These are phyloP conservation scores for Pagrus major DNA, from an alignment of 2,113 vertebrate species.

Conservation along the genomic window DNA sequence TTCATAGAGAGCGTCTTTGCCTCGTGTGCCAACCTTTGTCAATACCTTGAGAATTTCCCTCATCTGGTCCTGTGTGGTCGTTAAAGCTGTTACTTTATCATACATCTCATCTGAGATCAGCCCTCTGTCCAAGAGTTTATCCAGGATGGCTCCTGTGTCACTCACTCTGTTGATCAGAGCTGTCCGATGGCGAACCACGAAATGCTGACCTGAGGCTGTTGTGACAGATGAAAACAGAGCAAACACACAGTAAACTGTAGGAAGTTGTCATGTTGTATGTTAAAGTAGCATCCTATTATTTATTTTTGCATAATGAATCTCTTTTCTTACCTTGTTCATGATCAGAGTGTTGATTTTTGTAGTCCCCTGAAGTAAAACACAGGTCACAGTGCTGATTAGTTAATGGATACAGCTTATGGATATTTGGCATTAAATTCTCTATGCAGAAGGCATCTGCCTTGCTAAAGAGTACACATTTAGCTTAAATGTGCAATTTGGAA, in stretches of 20 bases:
- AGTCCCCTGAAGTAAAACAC: not conserved
- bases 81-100: not conserved
- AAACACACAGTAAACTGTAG: not conserved
- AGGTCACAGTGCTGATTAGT: not conserved
- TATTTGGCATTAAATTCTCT: too few relatives aligned
- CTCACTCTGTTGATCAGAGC: constrained; percentile 27
- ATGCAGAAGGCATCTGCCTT: too few relatives aligned
- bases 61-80: constrained; percentile 5
- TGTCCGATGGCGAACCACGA: not conserved
- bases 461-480: too few relatives aligned
- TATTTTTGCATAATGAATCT: too few relatives aligned
- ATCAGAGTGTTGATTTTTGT: not conserved
- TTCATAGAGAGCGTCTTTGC: constrained; percentile 1
- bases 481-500: too few relatives aligned
- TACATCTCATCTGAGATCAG: not conserved
- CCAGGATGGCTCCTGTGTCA: not conserved
- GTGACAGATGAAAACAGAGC: not conserved
- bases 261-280: too few relatives aligned
- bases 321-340: not conserved
- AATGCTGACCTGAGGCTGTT: not conserved
- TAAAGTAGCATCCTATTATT: too few relatives aligned
- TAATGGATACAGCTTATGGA: too few relatives aligned
- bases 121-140: not conserved
- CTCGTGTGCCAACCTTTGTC: not conserved
- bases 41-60: not conserved